Evolutionary conservation across 35 echinoderm and acorn worm genomes (phyloP).

Genomic region (Hemicentrotus pulcherrimus): DNA sequence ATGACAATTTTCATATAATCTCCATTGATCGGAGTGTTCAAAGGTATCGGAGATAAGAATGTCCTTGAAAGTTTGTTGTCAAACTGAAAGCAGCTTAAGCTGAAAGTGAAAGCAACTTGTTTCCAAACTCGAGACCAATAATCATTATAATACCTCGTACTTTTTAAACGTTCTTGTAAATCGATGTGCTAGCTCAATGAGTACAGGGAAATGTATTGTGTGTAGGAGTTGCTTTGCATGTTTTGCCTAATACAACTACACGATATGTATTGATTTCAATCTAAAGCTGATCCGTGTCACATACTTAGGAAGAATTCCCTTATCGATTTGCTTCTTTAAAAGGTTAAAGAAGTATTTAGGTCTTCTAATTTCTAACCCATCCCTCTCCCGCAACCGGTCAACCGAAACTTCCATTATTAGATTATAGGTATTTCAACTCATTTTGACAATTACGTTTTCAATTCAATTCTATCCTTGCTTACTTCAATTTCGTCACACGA

Average conservation of each 20-base stretch:
- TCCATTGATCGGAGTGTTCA: too few relatives aligned
- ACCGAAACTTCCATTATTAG: background rate
- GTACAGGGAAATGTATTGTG: background rate
- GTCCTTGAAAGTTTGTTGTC: slow-evolving; percentile 7
- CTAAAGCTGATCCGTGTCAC: background rate
- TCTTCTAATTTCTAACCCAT: background rate
- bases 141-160: background rate
- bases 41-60: background rate
- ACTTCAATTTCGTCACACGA: too few relatives aligned
- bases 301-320: background rate
- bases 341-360: background rate
- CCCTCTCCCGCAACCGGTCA: background rate
- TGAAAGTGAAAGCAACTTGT: background rate
- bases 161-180: slow-evolving; percentile 11
- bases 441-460: too few relatives aligned
- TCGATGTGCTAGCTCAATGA: background rate
- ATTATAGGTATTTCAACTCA: too few relatives aligned
- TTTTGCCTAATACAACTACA: background rate
- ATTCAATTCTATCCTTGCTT: too few relatives aligned
- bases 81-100: background rate
- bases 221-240: background rate
- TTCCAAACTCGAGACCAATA: background rate
- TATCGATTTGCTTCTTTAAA: background rate
- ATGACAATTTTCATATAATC: background rate
- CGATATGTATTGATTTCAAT: background rate